Conservation (phyloP, 2,888 invertebrate genomes). For the Acronicta leporina region DNA sequence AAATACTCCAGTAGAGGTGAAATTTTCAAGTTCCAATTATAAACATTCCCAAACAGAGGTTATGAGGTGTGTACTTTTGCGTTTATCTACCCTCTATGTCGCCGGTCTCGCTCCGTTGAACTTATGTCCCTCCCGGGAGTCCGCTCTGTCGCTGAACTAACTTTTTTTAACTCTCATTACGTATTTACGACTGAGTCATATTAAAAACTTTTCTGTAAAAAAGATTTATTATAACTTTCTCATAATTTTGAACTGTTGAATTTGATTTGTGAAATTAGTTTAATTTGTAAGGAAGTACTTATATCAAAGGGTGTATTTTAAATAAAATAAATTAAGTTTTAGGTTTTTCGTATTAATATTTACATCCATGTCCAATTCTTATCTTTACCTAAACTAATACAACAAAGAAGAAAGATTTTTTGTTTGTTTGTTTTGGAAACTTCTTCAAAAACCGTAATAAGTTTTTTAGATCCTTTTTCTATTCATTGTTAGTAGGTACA, state of each 20-base stretch:
- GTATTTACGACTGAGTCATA: slow-evolving; percentile 64
- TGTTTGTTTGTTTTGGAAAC: too few species aligned
- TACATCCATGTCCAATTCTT: too few species aligned
- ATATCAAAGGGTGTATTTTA: too few species aligned
- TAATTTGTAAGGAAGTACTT: background rate
- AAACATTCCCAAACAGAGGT: too few species aligned
- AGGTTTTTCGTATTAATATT: too few species aligned
- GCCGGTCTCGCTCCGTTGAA: slow-evolving; percentile 55
- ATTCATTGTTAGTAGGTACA: slow-evolving; percentile 5
- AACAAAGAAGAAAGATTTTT: too few species aligned
- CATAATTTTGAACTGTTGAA: slow-evolving; percentile 17
- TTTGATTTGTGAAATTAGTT: slow-evolving; percentile 29
- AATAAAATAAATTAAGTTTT: too few species aligned
- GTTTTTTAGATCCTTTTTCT: slow-evolving; percentile 19
- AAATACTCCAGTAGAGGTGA: background rate
- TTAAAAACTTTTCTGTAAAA: slow-evolving; percentile 54
- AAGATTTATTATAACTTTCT: slow-evolving; percentile 42
- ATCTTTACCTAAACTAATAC: too few species aligned
- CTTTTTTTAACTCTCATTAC: slow-evolving; percentile 69
- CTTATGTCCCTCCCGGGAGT: slow-evolving; percentile 62
- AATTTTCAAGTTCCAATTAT: too few species aligned
- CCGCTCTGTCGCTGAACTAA: slow-evolving; percentile 54
- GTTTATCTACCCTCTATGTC: slow-evolving; percentile 12
- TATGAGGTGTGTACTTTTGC: slow-evolving; percentile 22
- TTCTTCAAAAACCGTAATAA: background rate